Conservation (phyloP, 2,888 invertebrate species). For the Teinopalpus imperialis region DNA sequence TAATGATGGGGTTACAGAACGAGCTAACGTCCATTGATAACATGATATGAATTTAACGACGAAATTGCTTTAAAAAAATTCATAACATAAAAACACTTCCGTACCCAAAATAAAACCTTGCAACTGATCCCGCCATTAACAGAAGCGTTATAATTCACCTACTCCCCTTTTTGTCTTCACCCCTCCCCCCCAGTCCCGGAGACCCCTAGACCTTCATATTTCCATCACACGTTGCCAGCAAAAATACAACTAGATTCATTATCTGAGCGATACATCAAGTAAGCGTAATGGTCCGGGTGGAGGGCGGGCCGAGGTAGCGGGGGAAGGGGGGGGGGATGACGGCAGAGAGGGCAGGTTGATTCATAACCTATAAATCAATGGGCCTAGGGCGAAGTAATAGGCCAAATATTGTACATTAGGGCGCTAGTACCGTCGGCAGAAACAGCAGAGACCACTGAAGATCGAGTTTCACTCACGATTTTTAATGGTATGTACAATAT, state of each 20-base stretch:
- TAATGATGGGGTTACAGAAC: no score
- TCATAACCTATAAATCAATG: constrained; percentile 82
- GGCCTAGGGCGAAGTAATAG: constrained; percentile 66
- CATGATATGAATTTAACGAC: no score
- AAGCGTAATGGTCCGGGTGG: constrained; percentile 51
- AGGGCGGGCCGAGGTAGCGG: constrained; percentile 31
- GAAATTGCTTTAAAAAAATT: no score
- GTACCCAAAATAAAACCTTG: constrained; percentile 6
- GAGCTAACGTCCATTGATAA: no score
- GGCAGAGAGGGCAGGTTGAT: constrained; percentile 60
- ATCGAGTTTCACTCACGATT: no score
- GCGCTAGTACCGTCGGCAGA: constrained; percentile 31
- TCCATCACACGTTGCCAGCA: constrained; percentile 70
- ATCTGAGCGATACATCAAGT: constrained; percentile 72
- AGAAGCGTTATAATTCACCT: constrained; percentile 34
- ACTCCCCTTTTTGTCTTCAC: constrained; percentile 15
- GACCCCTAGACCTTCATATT: constrained; percentile 58
- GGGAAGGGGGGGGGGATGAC: constrained; percentile 34
- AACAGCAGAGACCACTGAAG: neutral
- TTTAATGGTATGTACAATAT: no score
- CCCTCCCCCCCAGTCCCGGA: neutral
- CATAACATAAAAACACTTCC: no score
- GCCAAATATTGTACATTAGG: constrained; percentile 68
- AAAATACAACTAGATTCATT: constrained; percentile 78
- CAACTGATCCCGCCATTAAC: constrained; percentile 28